Conservation (phyloP, 2,797 vertebrate genomes). For the Pachyuromys duprasi region DNA sequence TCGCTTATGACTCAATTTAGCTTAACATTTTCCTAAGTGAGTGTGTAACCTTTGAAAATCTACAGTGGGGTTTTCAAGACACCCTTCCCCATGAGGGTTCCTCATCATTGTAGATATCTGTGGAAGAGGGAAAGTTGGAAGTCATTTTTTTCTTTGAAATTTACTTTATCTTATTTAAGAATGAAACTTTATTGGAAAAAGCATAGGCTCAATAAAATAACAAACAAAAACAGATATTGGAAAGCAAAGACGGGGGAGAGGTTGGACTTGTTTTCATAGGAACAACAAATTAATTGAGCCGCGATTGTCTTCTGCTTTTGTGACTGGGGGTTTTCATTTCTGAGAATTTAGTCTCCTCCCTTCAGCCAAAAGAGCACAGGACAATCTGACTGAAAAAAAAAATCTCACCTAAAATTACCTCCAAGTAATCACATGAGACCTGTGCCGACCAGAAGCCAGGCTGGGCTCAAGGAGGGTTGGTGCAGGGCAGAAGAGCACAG, state of each 20-base stretch:
- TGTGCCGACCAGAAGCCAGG: neutral
- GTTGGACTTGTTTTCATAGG: neutral
- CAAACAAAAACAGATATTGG: neutral
- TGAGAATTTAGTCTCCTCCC: neutral
- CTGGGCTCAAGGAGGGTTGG: neutral
- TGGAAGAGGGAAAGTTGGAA: neutral
- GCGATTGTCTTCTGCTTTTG: neutral
- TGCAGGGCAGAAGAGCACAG: neutral
- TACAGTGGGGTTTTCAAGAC: neutral
- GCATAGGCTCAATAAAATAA: neutral
- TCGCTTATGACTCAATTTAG: no score
- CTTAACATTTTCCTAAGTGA: neutral
- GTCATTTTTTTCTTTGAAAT: neutral
- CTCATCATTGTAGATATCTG: fast-evolving
- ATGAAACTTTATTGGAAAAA: neutral
- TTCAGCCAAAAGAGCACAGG: neutral
- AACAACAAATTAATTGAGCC: neutral
- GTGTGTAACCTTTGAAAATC: neutral
- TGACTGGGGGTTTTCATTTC: neutral
- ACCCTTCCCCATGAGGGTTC: fast-evolving
- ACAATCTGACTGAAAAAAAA: neutral
- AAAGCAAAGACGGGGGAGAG: neutral
- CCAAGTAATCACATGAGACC: neutral
- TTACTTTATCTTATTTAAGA: neutral
- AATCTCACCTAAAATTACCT: neutral